Evolutionary conservation across 2,888 invertebrate species (phyloP).

Genomic region (Dryococelus australis): DNA sequence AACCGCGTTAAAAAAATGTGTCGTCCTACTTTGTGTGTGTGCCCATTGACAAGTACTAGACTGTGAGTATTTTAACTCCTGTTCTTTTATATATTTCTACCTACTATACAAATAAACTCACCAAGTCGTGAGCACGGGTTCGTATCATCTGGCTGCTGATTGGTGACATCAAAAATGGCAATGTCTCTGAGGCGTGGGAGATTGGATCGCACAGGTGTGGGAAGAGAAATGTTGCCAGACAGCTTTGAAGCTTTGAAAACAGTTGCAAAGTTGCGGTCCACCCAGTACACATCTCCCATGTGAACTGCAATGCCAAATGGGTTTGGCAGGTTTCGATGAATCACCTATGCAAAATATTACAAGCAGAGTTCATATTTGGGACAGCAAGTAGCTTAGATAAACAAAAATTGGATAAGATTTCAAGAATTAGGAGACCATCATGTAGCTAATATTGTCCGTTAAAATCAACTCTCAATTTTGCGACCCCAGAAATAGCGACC

Average conservation of each 20-base stretch:
- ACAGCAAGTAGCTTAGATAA: neutral
- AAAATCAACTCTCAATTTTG: no score
- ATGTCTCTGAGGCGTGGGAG: conserved; percentile 88
- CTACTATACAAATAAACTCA: neutral
- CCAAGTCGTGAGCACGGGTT: conserved; percentile 76
- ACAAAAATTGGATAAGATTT: neutral
- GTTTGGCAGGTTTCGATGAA: conserved; percentile 87
- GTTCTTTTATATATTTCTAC: no score
- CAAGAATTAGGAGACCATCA: no score
- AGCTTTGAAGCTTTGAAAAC: conserved; percentile 78
- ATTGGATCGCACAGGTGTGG: conserved; percentile 80
- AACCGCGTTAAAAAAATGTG: no score
- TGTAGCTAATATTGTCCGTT: no score
- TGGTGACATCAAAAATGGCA: conserved; percentile 86
- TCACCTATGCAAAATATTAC: conserved; percentile 60
- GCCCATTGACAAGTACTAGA: no score
- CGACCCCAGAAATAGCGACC: no score
- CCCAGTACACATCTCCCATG: conserved; percentile 89
- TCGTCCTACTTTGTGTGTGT: no score
- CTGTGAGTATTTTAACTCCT: no score
- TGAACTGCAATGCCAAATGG: conserved; percentile 93
- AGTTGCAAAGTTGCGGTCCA: conserved; percentile 88
- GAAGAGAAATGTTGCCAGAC: conserved; percentile 69
- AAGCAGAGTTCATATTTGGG: neutral
- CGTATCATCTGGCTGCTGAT: conserved; percentile 83